phyloP scores from a whole-genome alignment of 2,113 vertebrate species.

The Salvelinus namaycush region DNA sequence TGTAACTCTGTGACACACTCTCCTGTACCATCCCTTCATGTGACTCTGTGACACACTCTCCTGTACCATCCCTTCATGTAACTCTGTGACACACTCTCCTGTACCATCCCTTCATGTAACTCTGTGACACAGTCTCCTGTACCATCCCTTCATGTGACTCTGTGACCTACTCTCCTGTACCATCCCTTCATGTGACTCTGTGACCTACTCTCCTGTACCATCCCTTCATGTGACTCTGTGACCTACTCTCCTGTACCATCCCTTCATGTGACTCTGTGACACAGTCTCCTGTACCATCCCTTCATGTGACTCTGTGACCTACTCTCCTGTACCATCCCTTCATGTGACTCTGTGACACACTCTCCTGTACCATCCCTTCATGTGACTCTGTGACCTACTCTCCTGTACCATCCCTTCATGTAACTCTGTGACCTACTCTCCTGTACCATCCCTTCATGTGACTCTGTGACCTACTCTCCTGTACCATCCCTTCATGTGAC shows the following conservation, averaged over 20 bases:
- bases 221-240: slow-evolving; percentile 28
- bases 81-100: slow-evolving; percentile 23
- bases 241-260: not conserved
- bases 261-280: too few species aligned
- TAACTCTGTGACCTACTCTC: too few species aligned
- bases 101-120: not conserved
- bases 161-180: slow-evolving; percentile 15
- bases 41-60: too few species aligned
- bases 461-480: slow-evolving; percentile 22
- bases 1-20: slow-evolving; percentile 29
- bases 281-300: too few species aligned
- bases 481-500: not conserved
- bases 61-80: slow-evolving; percentile 7
- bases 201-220: too few species aligned
- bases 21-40: not conserved
- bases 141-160: slow-evolving; percentile 16
- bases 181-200: too few species aligned
- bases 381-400: slow-evolving; percentile 29
- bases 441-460: slow-evolving; percentile 8
- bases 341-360: too few species aligned
- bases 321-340: not conserved
- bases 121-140: too few species aligned
- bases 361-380: not conserved
- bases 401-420: not conserved
- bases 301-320: slow-evolving; percentile 30